Percentiles rank a stretch among this genome's conserved stretches.
These are phyloP conservation scores for Silurus aristotelis DNA, from an alignment of 2,797 vertebrate genomes.

Conservation along the genomic window DNA sequence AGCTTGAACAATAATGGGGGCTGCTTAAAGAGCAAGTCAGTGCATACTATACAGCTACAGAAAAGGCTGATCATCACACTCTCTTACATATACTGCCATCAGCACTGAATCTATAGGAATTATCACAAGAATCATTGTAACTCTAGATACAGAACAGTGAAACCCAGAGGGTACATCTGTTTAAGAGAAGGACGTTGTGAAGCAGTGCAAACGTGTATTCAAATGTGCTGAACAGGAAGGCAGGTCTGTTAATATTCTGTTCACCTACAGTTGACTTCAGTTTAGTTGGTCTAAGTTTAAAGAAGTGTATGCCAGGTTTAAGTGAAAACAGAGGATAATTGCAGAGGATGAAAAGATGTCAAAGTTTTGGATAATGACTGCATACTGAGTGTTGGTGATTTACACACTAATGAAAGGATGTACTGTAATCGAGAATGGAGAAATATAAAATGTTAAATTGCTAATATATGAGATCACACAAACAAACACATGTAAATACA, in stretches of 20 bases:
- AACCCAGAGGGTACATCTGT: slow-evolving; percentile 28
- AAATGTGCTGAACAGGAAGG: slow-evolving; percentile 16
- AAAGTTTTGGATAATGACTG: background rate
- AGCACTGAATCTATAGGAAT: slow-evolving; percentile 37
- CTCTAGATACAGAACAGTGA: slow-evolving; percentile 24
- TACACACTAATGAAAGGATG: background rate
- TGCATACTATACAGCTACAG: slow-evolving; percentile 61
- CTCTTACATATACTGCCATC: slow-evolving; percentile 28
- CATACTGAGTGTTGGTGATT: background rate
- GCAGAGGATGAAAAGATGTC: background rate
- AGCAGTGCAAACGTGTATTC: slow-evolving; percentile 41
- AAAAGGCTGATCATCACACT: slow-evolving; percentile 33
- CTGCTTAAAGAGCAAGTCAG: slow-evolving; percentile 77
- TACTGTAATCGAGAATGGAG: slow-evolving; percentile 10
- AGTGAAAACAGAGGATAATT: background rate
- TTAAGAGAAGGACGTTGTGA: slow-evolving; percentile 34
- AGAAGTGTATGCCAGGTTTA: slow-evolving; percentile 33
- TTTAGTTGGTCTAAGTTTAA: slow-evolving; percentile 34
- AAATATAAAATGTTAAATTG: slow-evolving; percentile 31
- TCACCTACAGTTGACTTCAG: slow-evolving; percentile 29
- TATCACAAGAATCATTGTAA: slow-evolving; percentile 40
- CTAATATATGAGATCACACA: background rate
- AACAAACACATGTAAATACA: background rate
- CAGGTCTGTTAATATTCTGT: slow-evolving; percentile 37
- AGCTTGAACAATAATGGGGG: slow-evolving; percentile 64